phyloP scores from a whole-genome alignment of 1,140 invertebrate species.

The Hypsibius dujardini region DNA sequence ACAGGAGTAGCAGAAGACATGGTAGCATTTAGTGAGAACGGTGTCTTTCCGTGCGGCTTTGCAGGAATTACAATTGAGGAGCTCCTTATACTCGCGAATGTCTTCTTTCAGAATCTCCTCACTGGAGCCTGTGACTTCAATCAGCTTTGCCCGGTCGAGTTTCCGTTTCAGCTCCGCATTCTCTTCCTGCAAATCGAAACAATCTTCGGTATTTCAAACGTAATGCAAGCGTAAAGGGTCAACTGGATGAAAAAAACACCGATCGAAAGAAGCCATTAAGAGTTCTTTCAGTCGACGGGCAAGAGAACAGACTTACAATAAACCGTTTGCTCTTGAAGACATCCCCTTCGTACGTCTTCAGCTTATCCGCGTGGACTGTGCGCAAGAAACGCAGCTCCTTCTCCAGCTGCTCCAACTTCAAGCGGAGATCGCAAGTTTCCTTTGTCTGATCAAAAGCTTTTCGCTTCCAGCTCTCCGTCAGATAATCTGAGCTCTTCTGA shows the following conservation, averaged over 20 bases:
- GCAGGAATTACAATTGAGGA: slow-evolving; percentile 92
- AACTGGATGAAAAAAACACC: slow-evolving; percentile 17
- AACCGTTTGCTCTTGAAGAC: slow-evolving; percentile 50
- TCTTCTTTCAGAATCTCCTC: slow-evolving; percentile 96
- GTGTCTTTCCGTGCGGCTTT: slow-evolving; percentile 84
- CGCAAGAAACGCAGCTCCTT: slow-evolving; percentile 28
- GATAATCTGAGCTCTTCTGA: slow-evolving; percentile 58
- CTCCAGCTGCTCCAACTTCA: slow-evolving; percentile 63
- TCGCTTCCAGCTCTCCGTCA: slow-evolving; percentile 91
- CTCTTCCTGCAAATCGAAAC: slow-evolving; percentile 53
- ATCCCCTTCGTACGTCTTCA: slow-evolving; percentile 18
- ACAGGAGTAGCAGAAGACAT: slow-evolving; percentile 98
- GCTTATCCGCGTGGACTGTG: slow-evolving; percentile 19
- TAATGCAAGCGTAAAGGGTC: no score
- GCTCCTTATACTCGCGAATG: slow-evolving; percentile 92
- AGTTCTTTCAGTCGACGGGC: slow-evolving; percentile 7
- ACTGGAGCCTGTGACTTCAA: slow-evolving; percentile 82
- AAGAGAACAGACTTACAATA: slow-evolving; percentile 23
- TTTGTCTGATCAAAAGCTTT: slow-evolving; percentile 85
- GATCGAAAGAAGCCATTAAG: not conserved
- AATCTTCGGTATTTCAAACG: no score
- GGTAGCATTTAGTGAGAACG: slow-evolving; percentile 96
- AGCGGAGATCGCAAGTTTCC: slow-evolving; percentile 84
- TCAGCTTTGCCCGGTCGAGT: slow-evolving; percentile 89
- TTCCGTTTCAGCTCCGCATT: slow-evolving; percentile 73